Evolutionary conservation across 2,797 vertebrate species (phyloP).

Genomic region (Esox lucius): DNA sequence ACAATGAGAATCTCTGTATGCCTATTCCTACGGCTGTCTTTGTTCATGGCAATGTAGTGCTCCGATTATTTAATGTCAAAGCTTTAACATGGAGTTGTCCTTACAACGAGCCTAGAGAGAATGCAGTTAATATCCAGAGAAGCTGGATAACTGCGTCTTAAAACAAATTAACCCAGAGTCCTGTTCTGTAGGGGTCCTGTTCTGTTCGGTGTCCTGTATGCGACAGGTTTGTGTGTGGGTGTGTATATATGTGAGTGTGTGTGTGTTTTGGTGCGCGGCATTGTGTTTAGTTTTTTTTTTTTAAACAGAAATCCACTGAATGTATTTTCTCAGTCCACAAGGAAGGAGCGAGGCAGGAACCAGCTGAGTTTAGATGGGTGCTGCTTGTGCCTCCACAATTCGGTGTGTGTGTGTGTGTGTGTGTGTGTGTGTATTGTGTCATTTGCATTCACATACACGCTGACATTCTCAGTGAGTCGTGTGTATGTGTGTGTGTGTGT

Average conservation of each 20-base stretch:
- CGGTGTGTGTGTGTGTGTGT: background rate
- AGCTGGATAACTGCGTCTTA: background rate
- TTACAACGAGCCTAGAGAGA: background rate
- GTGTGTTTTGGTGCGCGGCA: conserved; percentile 60
- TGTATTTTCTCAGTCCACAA: conserved; percentile 89
- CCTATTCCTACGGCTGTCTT: background rate
- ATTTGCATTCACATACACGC: background rate
- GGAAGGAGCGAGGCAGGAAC: conserved; percentile 79
- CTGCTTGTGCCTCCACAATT: conserved; percentile 60
- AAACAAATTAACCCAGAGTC: background rate
- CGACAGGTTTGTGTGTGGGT: conserved; percentile 13
- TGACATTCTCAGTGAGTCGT: background rate
- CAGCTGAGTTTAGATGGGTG: conserved; percentile 72
- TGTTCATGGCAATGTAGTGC: background rate
- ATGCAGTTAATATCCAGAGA: background rate
- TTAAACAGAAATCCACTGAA: conserved; percentile 80
- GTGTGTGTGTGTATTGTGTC: too few relatives aligned
- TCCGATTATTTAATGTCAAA: background rate
- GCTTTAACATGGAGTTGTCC: background rate
- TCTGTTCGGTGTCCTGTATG: conserved; percentile 31
- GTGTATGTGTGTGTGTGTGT: conserved; percentile 2
- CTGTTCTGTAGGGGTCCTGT: background rate
- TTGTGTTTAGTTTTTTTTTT: conserved; percentile 39
- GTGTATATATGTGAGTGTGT: background rate
- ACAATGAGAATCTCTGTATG: background rate